Evolutionary conservation across 2,888 invertebrate species (phyloP).

Genomic region (Plagodis pulveraria): DNA sequence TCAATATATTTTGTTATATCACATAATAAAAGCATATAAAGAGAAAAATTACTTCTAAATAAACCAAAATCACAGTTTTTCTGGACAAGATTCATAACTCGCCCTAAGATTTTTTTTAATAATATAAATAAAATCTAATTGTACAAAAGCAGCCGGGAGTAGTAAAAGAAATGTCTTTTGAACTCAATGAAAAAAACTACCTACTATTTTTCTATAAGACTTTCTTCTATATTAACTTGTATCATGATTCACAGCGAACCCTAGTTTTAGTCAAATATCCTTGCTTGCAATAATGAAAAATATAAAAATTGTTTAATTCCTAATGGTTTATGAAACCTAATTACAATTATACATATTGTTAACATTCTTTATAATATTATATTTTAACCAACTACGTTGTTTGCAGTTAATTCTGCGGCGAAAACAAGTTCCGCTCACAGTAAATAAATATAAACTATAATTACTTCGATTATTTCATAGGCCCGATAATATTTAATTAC

Average conservation of each 20-base stretch:
- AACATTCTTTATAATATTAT: slow-evolving; percentile 73
- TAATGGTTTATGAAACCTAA: slow-evolving; percentile 82
- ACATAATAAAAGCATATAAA: slow-evolving; percentile 74
- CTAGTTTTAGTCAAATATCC: slow-evolving; percentile 74
- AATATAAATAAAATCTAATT: slow-evolving; percentile 77
- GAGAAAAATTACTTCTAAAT: slow-evolving; percentile 76
- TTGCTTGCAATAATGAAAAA: slow-evolving; percentile 81
- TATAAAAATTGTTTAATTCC: slow-evolving; percentile 79
- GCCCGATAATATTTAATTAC: slow-evolving; percentile 70
- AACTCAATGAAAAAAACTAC: slow-evolving; percentile 71
- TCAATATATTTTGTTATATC: slow-evolving; percentile 74
- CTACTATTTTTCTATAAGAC: slow-evolving; percentile 69
- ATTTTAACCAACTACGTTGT: slow-evolving; percentile 61
- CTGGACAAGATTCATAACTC: slow-evolving; percentile 78
- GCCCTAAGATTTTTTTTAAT: slow-evolving; percentile 69
- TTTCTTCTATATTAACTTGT: slow-evolving; percentile 57
- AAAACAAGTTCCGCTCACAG: slow-evolving; percentile 19
- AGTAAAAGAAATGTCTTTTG: slow-evolving; percentile 72
- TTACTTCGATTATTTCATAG: slow-evolving; percentile 76
- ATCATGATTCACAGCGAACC: slow-evolving; percentile 44
- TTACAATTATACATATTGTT: slow-evolving; percentile 73
- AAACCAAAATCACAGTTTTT: slow-evolving; percentile 83
- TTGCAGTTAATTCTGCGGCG: slow-evolving; percentile 42
- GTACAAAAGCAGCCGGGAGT: slow-evolving; percentile 64
- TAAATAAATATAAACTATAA: slow-evolving; percentile 41